These are phyloP conservation scores for Brachyhypopomus occidentalis DNA, from an alignment of 2,113 vertebrate genomes.

Conservation along the genomic window DNA sequence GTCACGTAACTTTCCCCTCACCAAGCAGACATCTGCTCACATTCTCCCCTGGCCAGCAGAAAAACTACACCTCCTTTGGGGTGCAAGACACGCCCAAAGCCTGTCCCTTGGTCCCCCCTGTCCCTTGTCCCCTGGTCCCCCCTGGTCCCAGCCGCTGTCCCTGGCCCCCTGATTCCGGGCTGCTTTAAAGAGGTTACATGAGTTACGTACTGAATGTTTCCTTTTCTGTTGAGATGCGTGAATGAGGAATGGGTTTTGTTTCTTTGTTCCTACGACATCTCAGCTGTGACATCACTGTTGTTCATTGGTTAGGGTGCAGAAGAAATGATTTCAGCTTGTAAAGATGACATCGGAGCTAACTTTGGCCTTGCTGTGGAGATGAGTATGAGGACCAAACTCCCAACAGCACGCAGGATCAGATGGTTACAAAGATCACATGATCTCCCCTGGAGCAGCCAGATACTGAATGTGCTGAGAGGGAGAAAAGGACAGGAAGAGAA, in stretches of 20 bases:
- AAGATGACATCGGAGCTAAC: no score
- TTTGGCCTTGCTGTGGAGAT: no score
- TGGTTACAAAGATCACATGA: conserved; percentile 21
- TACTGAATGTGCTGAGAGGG: conserved; percentile 2
- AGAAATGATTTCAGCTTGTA: no score
- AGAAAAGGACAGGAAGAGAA: neutral
- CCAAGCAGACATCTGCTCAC: conserved; percentile 5
- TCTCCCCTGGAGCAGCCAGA: conserved; percentile 6
- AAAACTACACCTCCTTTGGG: conserved; percentile 27
- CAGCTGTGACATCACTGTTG: no score
- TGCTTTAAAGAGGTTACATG: neutral
- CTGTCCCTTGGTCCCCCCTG: neutral
- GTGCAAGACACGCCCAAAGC: neutral
- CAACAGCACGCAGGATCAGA: neutral
- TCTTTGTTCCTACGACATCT: neutral
- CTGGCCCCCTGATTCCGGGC: neutral
- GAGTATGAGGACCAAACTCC: no score
- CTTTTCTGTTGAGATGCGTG: neutral
- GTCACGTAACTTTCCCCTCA: conserved; percentile 1
- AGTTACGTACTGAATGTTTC: neutral
- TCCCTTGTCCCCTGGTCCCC: neutral
- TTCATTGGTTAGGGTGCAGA: no score
- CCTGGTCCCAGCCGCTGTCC: neutral
- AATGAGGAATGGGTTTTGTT: neutral
- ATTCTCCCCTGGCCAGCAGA: conserved; percentile 29